A percentile compares a stretch with the other conserved stretches of the same genome.
phyloP scores from a whole-genome alignment of 1,140 invertebrate genomes.

The Micrasema minimum region DNA sequence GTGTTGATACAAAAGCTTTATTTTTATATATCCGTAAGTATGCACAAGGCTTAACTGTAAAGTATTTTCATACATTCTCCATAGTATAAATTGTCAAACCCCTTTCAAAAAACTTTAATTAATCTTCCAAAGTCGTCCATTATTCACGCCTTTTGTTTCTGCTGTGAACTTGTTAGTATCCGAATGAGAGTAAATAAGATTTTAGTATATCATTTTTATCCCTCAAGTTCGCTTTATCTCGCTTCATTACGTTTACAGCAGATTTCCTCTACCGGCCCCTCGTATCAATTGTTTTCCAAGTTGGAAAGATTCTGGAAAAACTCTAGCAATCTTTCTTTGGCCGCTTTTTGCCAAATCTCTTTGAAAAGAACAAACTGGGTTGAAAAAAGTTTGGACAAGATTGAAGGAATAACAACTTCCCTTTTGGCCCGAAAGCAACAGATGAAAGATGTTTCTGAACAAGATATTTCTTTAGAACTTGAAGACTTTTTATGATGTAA shows the following conservation, averaged over 20 bases:
- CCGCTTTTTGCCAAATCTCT: slow-evolving; percentile 21
- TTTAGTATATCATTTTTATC: slow-evolving; percentile 9
- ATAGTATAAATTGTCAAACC: too few relatives aligned
- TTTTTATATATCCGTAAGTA: too few relatives aligned
- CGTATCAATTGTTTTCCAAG: slow-evolving; percentile 18
- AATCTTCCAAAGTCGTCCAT: too few relatives aligned
- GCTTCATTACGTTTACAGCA: slow-evolving; percentile 8
- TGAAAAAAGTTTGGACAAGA: slow-evolving; percentile 19
- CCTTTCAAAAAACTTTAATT: too few relatives aligned
- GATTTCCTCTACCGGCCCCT: neutral
- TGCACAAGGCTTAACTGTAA: too few relatives aligned
- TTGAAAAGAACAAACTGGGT: slow-evolving; percentile 24
- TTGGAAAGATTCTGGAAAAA: slow-evolving; percentile 27
- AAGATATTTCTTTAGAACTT: neutral
- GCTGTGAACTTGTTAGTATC: too few relatives aligned
- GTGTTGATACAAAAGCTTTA: too few relatives aligned
- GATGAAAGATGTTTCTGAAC: slow-evolving; percentile 5
- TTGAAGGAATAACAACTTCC: slow-evolving; percentile 21
- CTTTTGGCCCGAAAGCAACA: slow-evolving; percentile 1
- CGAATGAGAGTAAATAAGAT: slow-evolving; percentile 28
- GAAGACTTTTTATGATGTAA: too few relatives aligned
- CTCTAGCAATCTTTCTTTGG: slow-evolving; percentile 23
- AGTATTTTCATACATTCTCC: too few relatives aligned
- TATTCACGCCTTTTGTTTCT: too few relatives aligned
- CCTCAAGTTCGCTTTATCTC: neutral